phyloP scores from a whole-genome alignment of 2,113 vertebrate genomes.

The Zosterops borbonicus region DNA sequence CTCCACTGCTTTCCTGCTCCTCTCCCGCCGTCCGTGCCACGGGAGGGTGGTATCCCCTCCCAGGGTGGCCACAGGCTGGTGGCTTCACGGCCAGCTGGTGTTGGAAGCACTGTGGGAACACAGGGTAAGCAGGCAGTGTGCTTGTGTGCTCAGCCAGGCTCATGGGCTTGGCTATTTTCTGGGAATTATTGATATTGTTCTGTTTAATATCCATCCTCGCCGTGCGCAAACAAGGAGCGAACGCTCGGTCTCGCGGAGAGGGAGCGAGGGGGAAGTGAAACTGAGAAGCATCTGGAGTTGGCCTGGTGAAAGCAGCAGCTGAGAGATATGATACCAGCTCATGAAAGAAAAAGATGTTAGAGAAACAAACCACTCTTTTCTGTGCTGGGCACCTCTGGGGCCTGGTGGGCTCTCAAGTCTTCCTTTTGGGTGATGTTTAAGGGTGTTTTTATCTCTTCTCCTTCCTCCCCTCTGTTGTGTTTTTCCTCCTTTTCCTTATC shows the following conservation, averaged over 20 bases:
- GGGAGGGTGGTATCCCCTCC: background rate
- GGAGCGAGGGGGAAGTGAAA: constrained; percentile 37
- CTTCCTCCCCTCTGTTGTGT: background rate
- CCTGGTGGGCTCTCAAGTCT: background rate
- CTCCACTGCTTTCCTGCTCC: constrained; percentile 36
- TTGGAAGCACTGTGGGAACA: background rate
- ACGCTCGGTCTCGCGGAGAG: background rate
- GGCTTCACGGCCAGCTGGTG: background rate
- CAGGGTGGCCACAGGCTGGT: background rate
- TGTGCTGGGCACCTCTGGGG: background rate
- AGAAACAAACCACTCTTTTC: constrained; percentile 33
- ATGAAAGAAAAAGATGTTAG: constrained; percentile 32
- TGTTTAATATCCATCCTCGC: constrained; percentile 56
- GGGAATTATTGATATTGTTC: constrained; percentile 51
- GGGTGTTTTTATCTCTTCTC: background rate
- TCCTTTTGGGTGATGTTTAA: background rate
- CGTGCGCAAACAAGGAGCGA: background rate
- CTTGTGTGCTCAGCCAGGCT: background rate
- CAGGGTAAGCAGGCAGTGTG: background rate
- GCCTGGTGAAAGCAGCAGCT: constrained; percentile 29
- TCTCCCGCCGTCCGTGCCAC: background rate
- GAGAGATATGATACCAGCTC: constrained; percentile 46
- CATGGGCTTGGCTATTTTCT: background rate
- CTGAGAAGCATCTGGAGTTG: constrained; percentile 30
- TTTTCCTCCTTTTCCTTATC: constrained; percentile 24